Evolutionary conservation across 2,797 vertebrate species (phyloP), one percentile per base, ranked within the genome.

Genomic region (Apogon hyalosoma): DNA sequence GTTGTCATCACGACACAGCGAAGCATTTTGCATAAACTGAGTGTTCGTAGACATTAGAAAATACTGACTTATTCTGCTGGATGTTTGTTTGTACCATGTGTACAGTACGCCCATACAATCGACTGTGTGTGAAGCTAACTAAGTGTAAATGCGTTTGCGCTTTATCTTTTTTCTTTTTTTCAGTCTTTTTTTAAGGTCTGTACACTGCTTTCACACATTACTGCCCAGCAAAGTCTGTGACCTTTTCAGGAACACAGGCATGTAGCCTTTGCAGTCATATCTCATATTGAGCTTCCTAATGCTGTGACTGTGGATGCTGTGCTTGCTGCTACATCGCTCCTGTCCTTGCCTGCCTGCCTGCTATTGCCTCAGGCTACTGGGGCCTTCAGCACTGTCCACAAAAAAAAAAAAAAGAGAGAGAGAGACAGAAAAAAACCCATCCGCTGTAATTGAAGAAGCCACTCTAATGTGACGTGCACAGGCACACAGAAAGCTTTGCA

Each of bases 381-480:
- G 83, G 89, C 91, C 91, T 85, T 86, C 82, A 90, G 90, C 84
- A 79, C 84, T 94, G 93, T 93, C 92, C 92, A 87, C 89, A 76
- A 40, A 55, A 69, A 70, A 75, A 70, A 71, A 68, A 82, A 55
- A 24, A 24, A 61, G 7, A 8, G 6, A 24, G 77, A 80, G 81
- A 16, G 14, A 64, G 49, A n/a, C n/a, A n/a, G 86, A 85, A 77
- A 63, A 88, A 88, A 81, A 71, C 12, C 55, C 75, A 73, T 78
- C 80, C 78, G 82, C 83, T 91, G 90, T 92, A 93, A 92, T 91
- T 92, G 91, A 94, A 93, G 93, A 92, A 91, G 90, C 90, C 86
- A 87, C 88, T 90, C 84, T 91, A 90, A 94, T 90, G 89, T 88
- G 82, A 89, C 82, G 87, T 78, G 84, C 83, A 79, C 78, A 65